Conservation (phyloP, 2,888 invertebrate species). For the Adineta ricciae region DNA sequence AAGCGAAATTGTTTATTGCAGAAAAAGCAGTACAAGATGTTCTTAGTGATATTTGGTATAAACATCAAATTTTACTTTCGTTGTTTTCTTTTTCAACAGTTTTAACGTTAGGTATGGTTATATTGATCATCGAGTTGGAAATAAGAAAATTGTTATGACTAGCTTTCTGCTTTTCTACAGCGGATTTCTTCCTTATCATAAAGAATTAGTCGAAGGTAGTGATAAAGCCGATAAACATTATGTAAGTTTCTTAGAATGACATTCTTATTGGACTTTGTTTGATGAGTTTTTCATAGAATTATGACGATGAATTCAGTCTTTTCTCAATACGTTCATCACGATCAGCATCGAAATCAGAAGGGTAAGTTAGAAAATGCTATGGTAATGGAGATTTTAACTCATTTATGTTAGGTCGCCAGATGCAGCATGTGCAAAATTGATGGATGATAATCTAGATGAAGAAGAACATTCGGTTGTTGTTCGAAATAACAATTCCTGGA, state of each 20-base stretch:
- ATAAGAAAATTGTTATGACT: not conserved
- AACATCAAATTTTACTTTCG: no score
- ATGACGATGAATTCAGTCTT: no score
- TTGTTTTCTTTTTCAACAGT: no score
- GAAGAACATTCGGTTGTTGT: no score
- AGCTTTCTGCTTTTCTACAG: not conserved
- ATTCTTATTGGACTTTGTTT: not conserved
- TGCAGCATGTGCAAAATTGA: not conserved
- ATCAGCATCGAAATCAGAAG: no score
- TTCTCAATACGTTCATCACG: no score
- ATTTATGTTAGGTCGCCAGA: no score
- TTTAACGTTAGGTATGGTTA: not conserved
- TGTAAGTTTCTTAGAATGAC: not conserved
- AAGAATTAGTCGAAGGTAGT: not conserved
- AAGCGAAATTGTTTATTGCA: not conserved
- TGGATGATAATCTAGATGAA: not conserved
- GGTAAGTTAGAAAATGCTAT: no score
- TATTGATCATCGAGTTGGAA: not conserved
- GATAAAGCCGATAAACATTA: not conserved
- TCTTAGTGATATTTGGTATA: slow-evolving; percentile 48
- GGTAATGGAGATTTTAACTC: no score
- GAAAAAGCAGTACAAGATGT: slow-evolving; percentile 45
- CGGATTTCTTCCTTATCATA: not conserved
- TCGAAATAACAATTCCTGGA: no score
- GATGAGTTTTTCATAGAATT: not conserved